Base-by-base conservation (phyloP, 2,113 vertebrate species). In the Fulmarus glacialis region DNA sequence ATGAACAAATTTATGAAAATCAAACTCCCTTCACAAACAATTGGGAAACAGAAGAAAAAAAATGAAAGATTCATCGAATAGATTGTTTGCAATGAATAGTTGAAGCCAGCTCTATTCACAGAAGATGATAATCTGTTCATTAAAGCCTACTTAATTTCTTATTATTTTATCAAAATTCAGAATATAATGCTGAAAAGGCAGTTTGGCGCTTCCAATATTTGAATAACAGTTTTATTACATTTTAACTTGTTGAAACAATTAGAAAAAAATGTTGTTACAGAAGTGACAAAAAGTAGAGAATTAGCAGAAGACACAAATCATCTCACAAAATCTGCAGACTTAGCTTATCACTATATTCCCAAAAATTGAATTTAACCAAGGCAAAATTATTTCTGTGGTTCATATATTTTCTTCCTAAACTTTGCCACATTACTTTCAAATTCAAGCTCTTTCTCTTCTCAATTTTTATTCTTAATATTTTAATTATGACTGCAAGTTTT, bases 1-100 rank as follows among this genome's bases (percentile, higher is more conserved):
- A 86, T 72, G 27, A 94, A 94, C 13, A 85, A 89, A 72, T 68
- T 55, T 38, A 32, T 82, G 43, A 90, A 97, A 91, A 91, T 78
- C 8, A 75, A 91, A 63, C 12, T 73, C 23, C 20, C 13, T 75
- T 90, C 24, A 42, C 29, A 83, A 81, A 74, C 23, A 85, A 40
- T 3, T 67, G 50, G 30, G 50, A 94, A 83, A 70, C 1, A 3
- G 3, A 32, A 74, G 72, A 67, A 62, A 62, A 62, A 62, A 83
- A 63, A 26, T 18, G 12, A 95, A 81, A 72, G 20, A 73, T 70
- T 88, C 19, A 73, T 93, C 30, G 84, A 60, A 45, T 38, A 45
- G 18, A 11, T 87, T 83, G 12, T 75, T 96, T 85, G 19, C 19
- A 88, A 53, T 77, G 30, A 94, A 87, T 27, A 53, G 8, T 36